A percentile compares a stretch with the other conserved stretches of the same genome.
phyloP scores from a whole-genome alignment of 2,113 vertebrate genomes.

The Poicephalus meyeri region DNA sequence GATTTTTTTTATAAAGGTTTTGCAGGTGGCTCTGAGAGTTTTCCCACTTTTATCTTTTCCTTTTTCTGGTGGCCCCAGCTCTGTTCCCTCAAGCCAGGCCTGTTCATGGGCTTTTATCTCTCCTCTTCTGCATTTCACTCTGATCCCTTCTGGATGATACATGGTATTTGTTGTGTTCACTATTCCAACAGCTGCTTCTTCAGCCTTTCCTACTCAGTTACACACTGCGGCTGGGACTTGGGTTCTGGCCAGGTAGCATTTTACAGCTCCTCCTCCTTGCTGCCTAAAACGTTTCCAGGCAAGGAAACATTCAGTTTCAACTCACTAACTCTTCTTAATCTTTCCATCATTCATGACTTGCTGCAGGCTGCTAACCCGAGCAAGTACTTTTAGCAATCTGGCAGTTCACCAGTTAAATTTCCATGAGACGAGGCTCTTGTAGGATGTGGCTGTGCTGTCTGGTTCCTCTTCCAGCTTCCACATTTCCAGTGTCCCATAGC shows the following conservation, averaged over 20 bases:
- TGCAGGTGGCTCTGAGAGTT: neutral
- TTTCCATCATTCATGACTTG: neutral
- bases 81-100: neutral
- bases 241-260: neutral
- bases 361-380: neutral
- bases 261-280: neutral
- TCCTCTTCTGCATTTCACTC: neutral
- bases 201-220: neutral
- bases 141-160: neutral
- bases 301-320: neutral
- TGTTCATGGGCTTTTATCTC: neutral
- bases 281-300: neutral
- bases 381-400: neutral
- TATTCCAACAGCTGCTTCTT: neutral
- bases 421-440: neutral
- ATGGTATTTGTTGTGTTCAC: neutral
- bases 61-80: neutral
- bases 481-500: neutral
- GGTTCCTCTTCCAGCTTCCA: neutral
- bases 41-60: neutral
- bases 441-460: neutral
- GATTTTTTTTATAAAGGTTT: neutral
- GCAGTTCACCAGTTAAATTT: neutral
- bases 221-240: neutral
- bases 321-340: neutral